Evolutionary conservation across 2,113 vertebrate genomes (phyloP), one percentile per base, ranked within the genome.

Genomic region (Hemiscyllium ocellatum): DNA sequence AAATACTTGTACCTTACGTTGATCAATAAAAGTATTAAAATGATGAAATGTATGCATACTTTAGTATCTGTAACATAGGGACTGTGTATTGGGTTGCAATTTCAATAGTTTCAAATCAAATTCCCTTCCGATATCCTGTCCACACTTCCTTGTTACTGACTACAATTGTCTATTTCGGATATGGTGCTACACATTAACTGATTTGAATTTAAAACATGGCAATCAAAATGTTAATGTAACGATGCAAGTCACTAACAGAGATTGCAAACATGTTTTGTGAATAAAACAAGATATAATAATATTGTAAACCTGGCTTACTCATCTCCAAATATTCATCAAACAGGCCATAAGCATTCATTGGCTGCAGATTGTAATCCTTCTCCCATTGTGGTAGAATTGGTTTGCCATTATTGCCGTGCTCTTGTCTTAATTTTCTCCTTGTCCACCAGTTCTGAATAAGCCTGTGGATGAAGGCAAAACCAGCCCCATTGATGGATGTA

Each of bases 271-370:
- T 72, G 24, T 8, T 72, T 72, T 26, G 8, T 29, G 20, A 95
- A 76, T 61, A 2, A 7, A 7, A 85, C 15, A 7, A 24, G 85
- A 24, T 8, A 66, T 8, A 66, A 33, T 76, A 95, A 78, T 42
- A 78, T 29, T 78, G 17, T 42, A 96, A 33, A 15, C 37, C 65
- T 29, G 96, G 29, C 98, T 95, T 98, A 99, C 99, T 99, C 99
- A 99, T 99, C 98, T 99, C 99, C 96, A 99, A 97, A 97, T 99
- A 99, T 97, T 99, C 99, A 78, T 99, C 99, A 80, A 99, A 99
- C 96, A 99, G 98, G 96, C 99, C 99, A 1, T 99, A 99, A 95
- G 98, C 97, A 94, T 99, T 99, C 97, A 99, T 98, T 0, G 98
- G 98, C 76, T 99, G 99, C 19, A 99, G 97, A 96, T 99, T 99